These are phyloP conservation scores for Aurelia aurita DNA, from an alignment of 30 jellyfish, hydroid and myxozoan genomes.

Conservation along the genomic window DNA sequence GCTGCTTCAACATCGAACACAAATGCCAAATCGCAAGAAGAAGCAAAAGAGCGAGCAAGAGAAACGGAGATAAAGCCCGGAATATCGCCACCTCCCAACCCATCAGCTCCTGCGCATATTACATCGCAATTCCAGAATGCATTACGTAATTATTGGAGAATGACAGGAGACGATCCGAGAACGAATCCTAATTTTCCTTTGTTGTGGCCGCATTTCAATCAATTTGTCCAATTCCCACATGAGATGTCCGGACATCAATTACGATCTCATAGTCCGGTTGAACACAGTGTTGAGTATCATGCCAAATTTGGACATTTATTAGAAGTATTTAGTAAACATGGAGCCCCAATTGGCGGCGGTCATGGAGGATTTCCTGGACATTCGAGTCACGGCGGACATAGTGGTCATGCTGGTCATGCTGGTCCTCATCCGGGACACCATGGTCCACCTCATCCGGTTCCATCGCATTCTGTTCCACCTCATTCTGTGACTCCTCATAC, in stretches of 20 bases:
- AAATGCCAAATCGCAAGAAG: conserved; percentile 21
- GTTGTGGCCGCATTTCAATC: conserved; percentile 76
- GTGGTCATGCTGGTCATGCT: neutral
- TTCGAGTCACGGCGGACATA: conserved; percentile 40
- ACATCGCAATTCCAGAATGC: conserved; percentile 90
- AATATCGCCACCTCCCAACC: conserved; percentile 73
- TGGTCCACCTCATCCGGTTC: conserved; percentile 52
- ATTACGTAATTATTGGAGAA: conserved; percentile 60
- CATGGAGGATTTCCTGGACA: conserved; percentile 56
- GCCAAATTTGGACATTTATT: conserved; percentile 69
- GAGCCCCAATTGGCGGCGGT: conserved; percentile 71
- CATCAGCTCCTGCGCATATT: conserved; percentile 95
- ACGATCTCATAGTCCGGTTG: conserved; percentile 69
- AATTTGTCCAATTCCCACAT: conserved; percentile 72
- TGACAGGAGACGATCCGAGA: conserved; percentile 72
- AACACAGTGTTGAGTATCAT: conserved; percentile 56
- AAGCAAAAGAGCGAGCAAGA: conserved; percentile 21
- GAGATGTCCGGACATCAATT: conserved; percentile 59
- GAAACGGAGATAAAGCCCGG: conserved; percentile 43
- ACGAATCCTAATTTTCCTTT: conserved; percentile 69
- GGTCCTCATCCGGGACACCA: conserved; percentile 58
- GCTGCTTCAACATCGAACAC: conserved; percentile 20
- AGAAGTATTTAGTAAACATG: conserved; percentile 67
- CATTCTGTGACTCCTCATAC: conserved; percentile 26
- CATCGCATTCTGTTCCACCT: conserved; percentile 3